Base-by-base conservation (phyloP, 2,113 vertebrate genomes). In the Myiozetetes cayanensis region DNA sequence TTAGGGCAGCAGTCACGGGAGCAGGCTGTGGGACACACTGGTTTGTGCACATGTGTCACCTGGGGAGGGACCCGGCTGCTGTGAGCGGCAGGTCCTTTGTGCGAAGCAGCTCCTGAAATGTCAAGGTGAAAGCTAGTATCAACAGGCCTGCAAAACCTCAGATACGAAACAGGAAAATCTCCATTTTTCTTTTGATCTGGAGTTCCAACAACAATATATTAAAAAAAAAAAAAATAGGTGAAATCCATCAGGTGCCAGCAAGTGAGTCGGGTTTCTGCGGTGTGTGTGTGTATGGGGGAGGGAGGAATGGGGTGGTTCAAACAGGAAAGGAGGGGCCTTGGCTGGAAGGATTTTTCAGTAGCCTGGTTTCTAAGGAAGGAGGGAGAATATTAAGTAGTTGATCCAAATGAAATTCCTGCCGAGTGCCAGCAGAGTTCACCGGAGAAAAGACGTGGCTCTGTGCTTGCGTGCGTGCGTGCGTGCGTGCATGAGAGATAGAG, bases 161-260 rank as follows among this genome's bases (percentile, higher is more conserved):
- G 43, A 82, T 78, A 58, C 1, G 2, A 78, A 97, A 96, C 94
- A 77, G 94, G 95, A 95, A 95, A 96, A 96, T 94, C 65, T 83
- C 90, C 65, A 87, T 95, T 95, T 95, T 85, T 85, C 82, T 95
- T 96, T 93, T 94, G 91, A 97, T 95, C 91, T 95, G 78, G 53
- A 90, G 81, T 87, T 97, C 90, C 78, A 94, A 61, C 72, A 93
- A 78, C 70, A 72, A 87, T 82, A 77, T 95, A 68, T 81, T 27
- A 37, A 37, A 37, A 1, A 27, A 46, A 39, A 27, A 46, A 37
- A 58, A 79, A 39, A 58, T 14, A n/a, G 25, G 41, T 62, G 49
- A 97, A 97, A 95, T 94, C 94, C 67, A 58, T 96, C 95, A 95
- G 95, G 82, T 92, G 95, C 87, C 78, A 96, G 94, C 86, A 87